phyloP scores from a whole-genome alignment of 2,888 invertebrate species.

The Saturnia pavonia region DNA sequence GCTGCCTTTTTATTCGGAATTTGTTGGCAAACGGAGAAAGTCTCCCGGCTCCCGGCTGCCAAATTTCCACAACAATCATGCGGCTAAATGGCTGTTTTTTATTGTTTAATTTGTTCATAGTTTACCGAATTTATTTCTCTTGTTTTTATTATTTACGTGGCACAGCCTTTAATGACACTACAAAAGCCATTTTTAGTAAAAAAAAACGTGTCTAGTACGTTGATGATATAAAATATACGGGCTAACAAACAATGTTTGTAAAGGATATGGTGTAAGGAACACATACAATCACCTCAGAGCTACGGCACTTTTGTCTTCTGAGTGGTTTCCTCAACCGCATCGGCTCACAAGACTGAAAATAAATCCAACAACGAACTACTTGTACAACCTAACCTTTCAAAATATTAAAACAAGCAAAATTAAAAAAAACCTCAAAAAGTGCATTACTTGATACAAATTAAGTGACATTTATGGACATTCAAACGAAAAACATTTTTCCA shows the following conservation, averaged over 20 bases:
- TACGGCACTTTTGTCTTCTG: slow-evolving; percentile 75
- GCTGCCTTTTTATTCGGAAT: not conserved
- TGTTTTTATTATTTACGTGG: not conserved
- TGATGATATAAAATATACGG: not conserved
- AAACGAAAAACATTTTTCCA: not conserved
- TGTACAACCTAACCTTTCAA: slow-evolving; percentile 18
- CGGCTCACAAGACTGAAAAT: slow-evolving; percentile 71
- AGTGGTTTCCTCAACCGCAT: slow-evolving; percentile 70
- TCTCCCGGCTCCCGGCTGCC: not conserved
- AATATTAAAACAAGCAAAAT: slow-evolving; percentile 14
- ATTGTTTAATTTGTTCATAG: not conserved
- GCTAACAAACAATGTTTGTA: not conserved
- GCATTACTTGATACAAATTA: not conserved
- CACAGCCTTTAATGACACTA: not conserved
- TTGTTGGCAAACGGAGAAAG: not conserved
- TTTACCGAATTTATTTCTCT: not conserved
- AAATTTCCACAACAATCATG: not conserved
- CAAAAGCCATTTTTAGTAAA: not conserved
- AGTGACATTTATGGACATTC: not conserved
- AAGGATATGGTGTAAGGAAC: slow-evolving; percentile 26
- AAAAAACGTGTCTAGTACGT: not conserved
- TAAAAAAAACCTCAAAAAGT: slow-evolving; percentile 14
- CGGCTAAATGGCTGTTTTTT: not conserved
- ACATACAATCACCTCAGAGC: slow-evolving; percentile 71
- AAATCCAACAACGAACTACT: slow-evolving; percentile 47